phyloP scores from a whole-genome alignment of 1,140 invertebrate genomes.

The Heliothis subflexa region DNA sequence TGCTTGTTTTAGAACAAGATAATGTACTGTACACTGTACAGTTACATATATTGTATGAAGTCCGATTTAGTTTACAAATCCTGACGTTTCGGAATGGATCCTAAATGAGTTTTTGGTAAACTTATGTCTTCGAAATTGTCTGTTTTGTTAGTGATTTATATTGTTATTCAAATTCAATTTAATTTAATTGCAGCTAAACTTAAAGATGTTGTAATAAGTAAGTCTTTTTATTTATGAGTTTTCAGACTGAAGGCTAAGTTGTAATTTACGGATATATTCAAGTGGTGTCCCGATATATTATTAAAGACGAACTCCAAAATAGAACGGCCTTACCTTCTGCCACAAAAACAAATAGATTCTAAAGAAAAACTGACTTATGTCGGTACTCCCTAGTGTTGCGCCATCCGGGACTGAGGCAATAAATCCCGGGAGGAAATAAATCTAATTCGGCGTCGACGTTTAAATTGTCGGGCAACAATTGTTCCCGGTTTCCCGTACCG shows the following conservation, averaged over 20 bases:
- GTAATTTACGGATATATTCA: too few relatives aligned
- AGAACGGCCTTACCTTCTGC: too few relatives aligned
- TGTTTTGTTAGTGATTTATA: too few relatives aligned
- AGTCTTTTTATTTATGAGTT: too few relatives aligned
- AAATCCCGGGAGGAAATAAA: constrained; percentile 70
- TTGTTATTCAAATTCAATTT: too few relatives aligned
- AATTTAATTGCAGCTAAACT: too few relatives aligned
- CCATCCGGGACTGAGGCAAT: constrained; percentile 50
- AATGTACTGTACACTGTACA: not conserved
- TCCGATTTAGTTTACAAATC: not conserved
- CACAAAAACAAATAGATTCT: not conserved
- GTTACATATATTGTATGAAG: not conserved
- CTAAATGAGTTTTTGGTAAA: not conserved
- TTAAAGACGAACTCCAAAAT: too few relatives aligned
- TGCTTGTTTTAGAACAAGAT: not conserved
- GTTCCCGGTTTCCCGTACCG: constrained; percentile 61
- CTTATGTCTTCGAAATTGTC: too few relatives aligned
- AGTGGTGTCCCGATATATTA: too few relatives aligned
- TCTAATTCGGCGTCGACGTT: constrained; percentile 76
- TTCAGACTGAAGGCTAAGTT: too few relatives aligned
- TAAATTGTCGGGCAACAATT: constrained; percentile 69
- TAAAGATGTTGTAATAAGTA: too few relatives aligned
- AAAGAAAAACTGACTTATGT: constrained; percentile 23
- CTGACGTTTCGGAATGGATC: not conserved
- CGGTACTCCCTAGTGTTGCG: constrained; percentile 22